Evolutionary conservation across 2,888 invertebrate species (phyloP), one percentile per base, ranked within the genome.

Genomic region (Eupithecia inturbata): DNA sequence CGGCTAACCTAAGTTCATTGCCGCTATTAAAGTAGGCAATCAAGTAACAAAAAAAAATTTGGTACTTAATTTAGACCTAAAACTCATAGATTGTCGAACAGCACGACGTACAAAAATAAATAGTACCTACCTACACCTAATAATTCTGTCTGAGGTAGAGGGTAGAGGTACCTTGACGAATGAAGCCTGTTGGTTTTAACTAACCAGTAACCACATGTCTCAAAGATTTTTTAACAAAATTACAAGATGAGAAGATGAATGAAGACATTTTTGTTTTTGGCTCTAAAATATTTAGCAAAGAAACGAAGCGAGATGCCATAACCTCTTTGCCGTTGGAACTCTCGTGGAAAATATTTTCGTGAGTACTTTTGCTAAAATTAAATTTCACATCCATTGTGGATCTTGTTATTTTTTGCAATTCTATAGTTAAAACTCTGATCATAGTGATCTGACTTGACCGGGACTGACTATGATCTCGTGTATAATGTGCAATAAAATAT

Each of bases 271-370:
- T 94, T 81, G 82, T 92, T 81, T 94, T 94, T 82, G 92, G 93
- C 72, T 83, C 85, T 68, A 88, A 89, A 87, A 85, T 86, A 85
- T 89, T 89, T 83, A 63, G 78, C 78, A 82, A 84, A 78, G 87
- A 85, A 78, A 81, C 82, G 69, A 85, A 82, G 77, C 82, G 79
- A 74, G 92, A 92, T 84, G 84, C 85, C 81, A 85, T 94, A 83
- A 87, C 91, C 63, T 83, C 86, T 72, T 85, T 94, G 81, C 94
- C 94, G 31, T 82, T 94, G 79, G 94, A 94, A 78, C 81, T 94
- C 78, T 89, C 90, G 75, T 94, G 93, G 93, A 89, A 84, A 82
- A 93, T 94, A 90, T 93, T 94, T 82, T 87, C 88, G 94, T 94
- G 83, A 93, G 94, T 92, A 66, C 9, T 60, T 33, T 31, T 33